These are phyloP conservation scores for Brachionus paranguensis DNA, from an alignment of 1,140 invertebrate species.

Conservation along the genomic window DNA sequence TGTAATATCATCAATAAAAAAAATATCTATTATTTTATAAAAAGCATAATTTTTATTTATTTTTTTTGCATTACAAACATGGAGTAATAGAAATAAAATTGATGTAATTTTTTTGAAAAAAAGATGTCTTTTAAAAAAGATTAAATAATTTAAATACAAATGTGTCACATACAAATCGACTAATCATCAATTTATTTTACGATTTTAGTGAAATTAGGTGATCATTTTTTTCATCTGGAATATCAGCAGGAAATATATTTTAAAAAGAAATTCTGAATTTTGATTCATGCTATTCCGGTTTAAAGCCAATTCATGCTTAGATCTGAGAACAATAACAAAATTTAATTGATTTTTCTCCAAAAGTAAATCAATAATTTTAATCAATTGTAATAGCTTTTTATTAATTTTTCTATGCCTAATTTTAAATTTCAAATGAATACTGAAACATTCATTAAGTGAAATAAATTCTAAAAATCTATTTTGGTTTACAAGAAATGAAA, in stretches of 20 bases:
- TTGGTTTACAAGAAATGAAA: too few relatives aligned
- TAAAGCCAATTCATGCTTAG: background rate
- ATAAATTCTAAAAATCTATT: too few relatives aligned
- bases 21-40: too few relatives aligned
- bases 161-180: background rate
- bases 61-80: too few relatives aligned
- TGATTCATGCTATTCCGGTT: background rate
- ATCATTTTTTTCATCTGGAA: background rate
- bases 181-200: background rate
- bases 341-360: background rate
- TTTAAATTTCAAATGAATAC: background rate
- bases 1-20: too few relatives aligned
- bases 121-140: too few relatives aligned
- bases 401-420: background rate
- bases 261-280: background rate
- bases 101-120: too few relatives aligned
- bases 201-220: background rate
- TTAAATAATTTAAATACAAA: background rate
- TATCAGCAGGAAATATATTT: background rate
- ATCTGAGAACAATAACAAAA: background rate
- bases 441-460: too few relatives aligned
- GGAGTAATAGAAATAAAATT: too few relatives aligned
- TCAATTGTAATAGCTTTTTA: background rate
- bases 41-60: too few relatives aligned
- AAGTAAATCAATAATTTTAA: background rate